phyloP scores from a whole-genome alignment of 2,797 vertebrate species.

The Eulemur mongoz region DNA sequence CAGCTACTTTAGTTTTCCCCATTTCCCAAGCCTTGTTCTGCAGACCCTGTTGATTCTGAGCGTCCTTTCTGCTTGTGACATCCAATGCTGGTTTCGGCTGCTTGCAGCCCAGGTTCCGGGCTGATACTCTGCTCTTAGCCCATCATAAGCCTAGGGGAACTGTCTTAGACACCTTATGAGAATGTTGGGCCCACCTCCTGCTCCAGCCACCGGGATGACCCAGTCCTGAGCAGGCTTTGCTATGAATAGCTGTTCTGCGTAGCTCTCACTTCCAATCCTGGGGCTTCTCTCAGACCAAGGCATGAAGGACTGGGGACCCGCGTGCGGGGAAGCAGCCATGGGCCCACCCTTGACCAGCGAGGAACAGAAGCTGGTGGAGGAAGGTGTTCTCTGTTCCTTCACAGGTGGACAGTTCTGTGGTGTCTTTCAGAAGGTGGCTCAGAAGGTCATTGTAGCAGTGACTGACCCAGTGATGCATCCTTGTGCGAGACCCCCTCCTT shows the following conservation, averaged over 20 bases:
- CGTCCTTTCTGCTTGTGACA: not conserved
- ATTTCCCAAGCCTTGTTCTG: not conserved
- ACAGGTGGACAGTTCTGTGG: accelerated
- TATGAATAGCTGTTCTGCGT: not conserved
- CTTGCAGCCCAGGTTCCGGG: not conserved
- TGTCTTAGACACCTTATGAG: not conserved
- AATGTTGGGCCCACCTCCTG: not conserved
- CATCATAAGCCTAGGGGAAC: not conserved
- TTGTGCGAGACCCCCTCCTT: not conserved
- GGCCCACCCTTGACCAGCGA: not conserved
- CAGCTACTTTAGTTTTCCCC: not conserved
- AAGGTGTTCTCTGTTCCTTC: not conserved
- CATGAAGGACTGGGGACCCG: not conserved
- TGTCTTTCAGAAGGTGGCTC: not conserved
- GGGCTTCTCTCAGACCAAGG: not conserved
- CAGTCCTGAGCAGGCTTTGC: not conserved
- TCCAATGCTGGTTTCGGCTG: not conserved
- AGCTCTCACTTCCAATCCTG: not conserved
- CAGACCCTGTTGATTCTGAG: not conserved
- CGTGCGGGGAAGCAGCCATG: too few relatives aligned
- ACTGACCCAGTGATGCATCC: not conserved
- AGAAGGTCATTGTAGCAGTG: not conserved
- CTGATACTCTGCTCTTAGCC: not conserved
- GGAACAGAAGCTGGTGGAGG: not conserved
- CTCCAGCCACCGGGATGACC: not conserved